A percentile compares a stretch with the other conserved stretches of the same genome.
Evolutionary conservation across 2,888 invertebrate genomes (phyloP).

Genomic region (Callosobruchus maculatus): DNA sequence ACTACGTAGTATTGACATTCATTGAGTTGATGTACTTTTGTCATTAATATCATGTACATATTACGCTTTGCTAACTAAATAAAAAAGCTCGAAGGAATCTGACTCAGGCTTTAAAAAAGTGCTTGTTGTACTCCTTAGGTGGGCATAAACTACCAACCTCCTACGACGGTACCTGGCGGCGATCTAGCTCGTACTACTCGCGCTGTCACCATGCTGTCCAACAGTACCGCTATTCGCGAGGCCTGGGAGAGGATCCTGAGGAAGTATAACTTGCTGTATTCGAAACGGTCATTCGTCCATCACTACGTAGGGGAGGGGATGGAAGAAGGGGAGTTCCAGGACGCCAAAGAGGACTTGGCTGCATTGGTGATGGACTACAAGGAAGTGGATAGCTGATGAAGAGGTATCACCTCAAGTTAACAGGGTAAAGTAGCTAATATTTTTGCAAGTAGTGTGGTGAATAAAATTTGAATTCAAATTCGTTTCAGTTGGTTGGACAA

Average conservation of each 20-base stretch:
- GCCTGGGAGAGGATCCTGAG: constrained; percentile 76
- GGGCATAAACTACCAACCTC: constrained; percentile 72
- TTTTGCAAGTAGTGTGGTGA: no score
- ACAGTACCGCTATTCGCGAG: constrained; percentile 73
- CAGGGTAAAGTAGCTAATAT: no score
- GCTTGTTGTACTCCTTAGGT: no score
- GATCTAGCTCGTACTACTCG: constrained; percentile 69
- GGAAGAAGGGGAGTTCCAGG: constrained; percentile 64
- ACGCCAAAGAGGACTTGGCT: constrained; percentile 60
- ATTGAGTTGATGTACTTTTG: no score
- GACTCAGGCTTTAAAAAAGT: no score
- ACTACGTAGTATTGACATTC: no score
- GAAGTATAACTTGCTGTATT: constrained; percentile 79
- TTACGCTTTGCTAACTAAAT: no score
- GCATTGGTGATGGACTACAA: constrained; percentile 64
- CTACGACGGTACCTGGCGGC: constrained; percentile 70
- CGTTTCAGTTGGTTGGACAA: no score
- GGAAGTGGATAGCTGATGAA: constrained; percentile 55
- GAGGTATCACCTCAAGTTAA: no score
- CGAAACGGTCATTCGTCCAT: constrained; percentile 83
- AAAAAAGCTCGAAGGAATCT: no score
- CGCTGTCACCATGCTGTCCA: constrained; percentile 82
- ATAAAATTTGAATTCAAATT: no score
- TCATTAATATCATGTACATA: no score
- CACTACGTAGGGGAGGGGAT: constrained; percentile 77